Evolutionary conservation across 92 coral and sea anemone genomes (phyloP), one percentile per base, ranked within the genome.

Genomic region (Metridium senile): DNA sequence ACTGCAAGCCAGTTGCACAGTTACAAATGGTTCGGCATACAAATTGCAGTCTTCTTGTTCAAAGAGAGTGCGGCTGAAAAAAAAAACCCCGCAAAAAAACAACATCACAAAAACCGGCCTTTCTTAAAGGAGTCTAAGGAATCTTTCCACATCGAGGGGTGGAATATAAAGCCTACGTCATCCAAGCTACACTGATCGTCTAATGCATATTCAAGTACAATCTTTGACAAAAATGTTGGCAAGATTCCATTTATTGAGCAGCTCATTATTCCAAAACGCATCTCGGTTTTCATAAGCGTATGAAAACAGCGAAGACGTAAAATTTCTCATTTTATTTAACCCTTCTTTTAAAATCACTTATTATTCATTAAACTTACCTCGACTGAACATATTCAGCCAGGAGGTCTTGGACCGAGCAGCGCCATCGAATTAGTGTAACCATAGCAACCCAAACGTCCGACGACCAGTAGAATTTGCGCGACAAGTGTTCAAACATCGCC

Each of bases 11-110:
- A 89, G 31, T 68, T 81, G 87, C 9, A 78, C 74, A 20, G 85
- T 62, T 62, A 74, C 33, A 39, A 82, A 83, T 0, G 88, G 94
- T 58, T 89, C 94, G 0, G 86, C 88, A 68, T 82, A 89, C 47
- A 82, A 59, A 57, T 89, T 89, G 32, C 86, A 66, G 69, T 89
- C 92, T 53, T 88, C 94, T 65, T 86, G 91, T 73, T 86, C 91
- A 66, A 86, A 89, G 80, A 89, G 75, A 72, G 71, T 82, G 29
- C 59, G 87, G 64, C 94, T 89, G 68, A 1, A 32, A 9, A 34
- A 16, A 68, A 32, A 45, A 13, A 29, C n/a, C n/a, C n/a, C n/a
- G n/a, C n/a, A 53, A 65, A 39, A 10, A 17, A 54, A 54, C 26
- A 22, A 9, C 9, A 54, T 17, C 2, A 54, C 13, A 30, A 1